Conservation (phyloP, 2,888 invertebrate species). For the Epinotia nisella region DNA sequence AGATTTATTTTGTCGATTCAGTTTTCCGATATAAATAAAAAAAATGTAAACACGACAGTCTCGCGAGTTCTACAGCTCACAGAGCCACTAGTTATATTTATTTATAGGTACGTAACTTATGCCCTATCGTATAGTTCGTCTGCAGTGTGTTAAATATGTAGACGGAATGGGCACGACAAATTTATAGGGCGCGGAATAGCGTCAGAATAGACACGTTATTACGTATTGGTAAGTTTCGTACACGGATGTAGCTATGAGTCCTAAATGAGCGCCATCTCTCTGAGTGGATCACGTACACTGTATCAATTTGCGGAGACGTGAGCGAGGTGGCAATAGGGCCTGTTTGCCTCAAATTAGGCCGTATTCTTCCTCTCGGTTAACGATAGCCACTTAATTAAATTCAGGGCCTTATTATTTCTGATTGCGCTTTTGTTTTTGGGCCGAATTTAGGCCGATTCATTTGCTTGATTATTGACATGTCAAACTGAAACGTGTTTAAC, state of each 20-base stretch:
- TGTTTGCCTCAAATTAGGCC: constrained; percentile 56
- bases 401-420: constrained; percentile 41
- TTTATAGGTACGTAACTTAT: too few relatives aligned
- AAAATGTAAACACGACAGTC: too few relatives aligned
- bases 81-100: too few relatives aligned
- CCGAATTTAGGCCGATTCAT: constrained; percentile 22
- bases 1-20: too few relatives aligned
- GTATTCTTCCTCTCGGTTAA: constrained; percentile 62
- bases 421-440: constrained; percentile 40
- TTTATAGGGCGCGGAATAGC: neutral
- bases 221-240: constrained; percentile 16
- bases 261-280: constrained; percentile 68
- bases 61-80: too few relatives aligned
- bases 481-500: neutral
- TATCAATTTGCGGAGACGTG: constrained; percentile 74
- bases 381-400: constrained; percentile 60
- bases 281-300: constrained; percentile 70
- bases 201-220: constrained; percentile 40
- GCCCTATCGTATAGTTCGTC: too few relatives aligned
- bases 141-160: neutral
- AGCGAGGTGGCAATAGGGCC: constrained; percentile 59
- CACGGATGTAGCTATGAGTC: constrained; percentile 54
- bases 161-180: neutral
- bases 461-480: neutral
- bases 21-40: too few relatives aligned